Evolutionary conservation across 2,113 vertebrate genomes (phyloP).

Genomic region (Entomyzon cyanotis): DNA sequence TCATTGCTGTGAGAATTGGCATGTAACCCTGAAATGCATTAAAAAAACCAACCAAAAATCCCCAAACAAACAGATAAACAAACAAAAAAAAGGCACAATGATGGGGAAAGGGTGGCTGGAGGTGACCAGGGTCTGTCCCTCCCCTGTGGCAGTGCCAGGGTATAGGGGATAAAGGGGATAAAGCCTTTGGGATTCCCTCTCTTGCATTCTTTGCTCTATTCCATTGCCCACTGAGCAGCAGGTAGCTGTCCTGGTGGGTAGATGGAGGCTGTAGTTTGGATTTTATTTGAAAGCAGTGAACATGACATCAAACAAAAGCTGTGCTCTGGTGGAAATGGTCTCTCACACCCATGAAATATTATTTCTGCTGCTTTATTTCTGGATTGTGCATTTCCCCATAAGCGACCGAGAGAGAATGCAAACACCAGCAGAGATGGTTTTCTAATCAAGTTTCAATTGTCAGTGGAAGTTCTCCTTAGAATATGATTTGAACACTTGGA

Average conservation of each 20-base stretch:
- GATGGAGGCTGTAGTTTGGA: not conserved
- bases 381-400: not conserved
- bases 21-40: not conserved
- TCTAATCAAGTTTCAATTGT: slow-evolving; percentile 10
- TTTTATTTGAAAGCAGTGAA: not conserved
- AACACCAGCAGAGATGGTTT: slow-evolving; percentile 5
- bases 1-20: not conserved
- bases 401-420: not conserved
- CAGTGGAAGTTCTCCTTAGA: not conserved
- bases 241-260: not conserved
- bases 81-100: no score
- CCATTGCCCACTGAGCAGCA: not conserved
- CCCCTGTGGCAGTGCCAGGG: not conserved
- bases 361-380: not conserved
- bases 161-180: not conserved
- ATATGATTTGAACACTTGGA: not conserved
- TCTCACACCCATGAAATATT: not conserved
- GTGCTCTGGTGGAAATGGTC: not conserved
- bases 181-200: not conserved
- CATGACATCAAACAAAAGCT: not conserved
- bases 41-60: no score
- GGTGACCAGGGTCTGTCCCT: not conserved
- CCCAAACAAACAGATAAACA: no score
- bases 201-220: not conserved
- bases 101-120: not conserved